phyloP scores from a whole-genome alignment of 2,113 vertebrate species.

The Aegithalos caudatus region DNA sequence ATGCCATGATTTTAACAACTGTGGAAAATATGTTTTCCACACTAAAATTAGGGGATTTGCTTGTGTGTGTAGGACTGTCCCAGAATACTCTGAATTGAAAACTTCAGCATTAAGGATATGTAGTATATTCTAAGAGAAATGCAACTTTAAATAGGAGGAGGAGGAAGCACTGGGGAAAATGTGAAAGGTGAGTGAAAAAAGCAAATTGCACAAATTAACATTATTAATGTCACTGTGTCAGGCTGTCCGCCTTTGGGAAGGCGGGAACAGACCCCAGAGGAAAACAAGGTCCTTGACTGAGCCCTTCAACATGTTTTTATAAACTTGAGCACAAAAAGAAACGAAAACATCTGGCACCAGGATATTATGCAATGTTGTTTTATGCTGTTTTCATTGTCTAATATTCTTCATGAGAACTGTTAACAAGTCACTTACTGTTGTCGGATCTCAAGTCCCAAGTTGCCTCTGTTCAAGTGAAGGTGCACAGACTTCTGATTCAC shows the following conservation, averaged over 20 bases:
- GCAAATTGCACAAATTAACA: not conserved
- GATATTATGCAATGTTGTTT: constrained; percentile 38
- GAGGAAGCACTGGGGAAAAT: not conserved
- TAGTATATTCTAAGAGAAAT: not conserved
- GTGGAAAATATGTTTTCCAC: constrained; percentile 22
- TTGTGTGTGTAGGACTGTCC: not conserved
- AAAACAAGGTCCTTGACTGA: not conserved
- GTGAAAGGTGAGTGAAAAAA: not conserved
- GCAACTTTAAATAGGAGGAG: not conserved
- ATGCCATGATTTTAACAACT: not conserved
- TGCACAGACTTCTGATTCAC: not conserved
- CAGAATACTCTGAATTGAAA: not conserved
- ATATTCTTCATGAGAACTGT: not conserved
- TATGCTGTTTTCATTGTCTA: constrained; percentile 20
- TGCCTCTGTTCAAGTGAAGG: not conserved
- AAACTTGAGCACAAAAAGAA: constrained; percentile 39
- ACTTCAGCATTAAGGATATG: not conserved
- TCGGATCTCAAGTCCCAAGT: not conserved
- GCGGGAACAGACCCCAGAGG: not conserved
- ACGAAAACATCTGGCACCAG: constrained; percentile 41
- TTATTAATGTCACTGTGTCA: not conserved
- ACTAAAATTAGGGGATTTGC: not conserved
- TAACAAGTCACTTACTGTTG: not conserved
- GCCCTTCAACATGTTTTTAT: constrained; percentile 20
- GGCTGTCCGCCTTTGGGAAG: not conserved